phyloP scores from a whole-genome alignment of 1,140 invertebrate genomes.

The Procambarus clarkii region DNA sequence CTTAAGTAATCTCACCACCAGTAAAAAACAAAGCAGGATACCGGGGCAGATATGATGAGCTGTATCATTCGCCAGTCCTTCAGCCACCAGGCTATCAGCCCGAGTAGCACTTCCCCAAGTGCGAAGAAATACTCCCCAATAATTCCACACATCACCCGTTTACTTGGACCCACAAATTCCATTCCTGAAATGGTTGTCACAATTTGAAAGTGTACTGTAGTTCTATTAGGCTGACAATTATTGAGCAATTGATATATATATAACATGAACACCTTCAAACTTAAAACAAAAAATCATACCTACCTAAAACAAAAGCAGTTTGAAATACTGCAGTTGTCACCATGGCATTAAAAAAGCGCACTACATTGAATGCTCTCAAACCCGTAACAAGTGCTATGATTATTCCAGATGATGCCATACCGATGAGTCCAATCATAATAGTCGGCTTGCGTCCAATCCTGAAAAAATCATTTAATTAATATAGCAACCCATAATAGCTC shows the following conservation, averaged over 20 bases:
- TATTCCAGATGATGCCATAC: conserved; percentile 27
- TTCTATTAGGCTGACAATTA: background rate
- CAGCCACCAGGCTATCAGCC: conserved; percentile 82
- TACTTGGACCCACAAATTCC: conserved; percentile 85
- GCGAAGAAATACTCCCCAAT: conserved; percentile 85
- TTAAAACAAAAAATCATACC: background rate
- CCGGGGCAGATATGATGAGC: conserved; percentile 82
- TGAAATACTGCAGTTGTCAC: conserved; percentile 41
- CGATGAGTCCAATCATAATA: conserved; percentile 23
- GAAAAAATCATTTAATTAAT: background rate
- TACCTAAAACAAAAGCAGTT: conserved; percentile 44
- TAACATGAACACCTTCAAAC: background rate
- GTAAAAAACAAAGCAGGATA: conserved; percentile 81
- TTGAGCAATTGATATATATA: background rate
- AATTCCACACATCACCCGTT: conserved; percentile 84
- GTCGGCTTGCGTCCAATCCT: conserved; percentile 46
- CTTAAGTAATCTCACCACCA: conserved; percentile 77
- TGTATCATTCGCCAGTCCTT: conserved; percentile 84
- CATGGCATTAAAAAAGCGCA: conserved; percentile 43
- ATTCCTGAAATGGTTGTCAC: conserved; percentile 79
- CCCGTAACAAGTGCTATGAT: conserved; percentile 27
- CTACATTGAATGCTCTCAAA: conserved; percentile 7
- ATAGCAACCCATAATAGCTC: background rate
- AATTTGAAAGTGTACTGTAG: background rate
- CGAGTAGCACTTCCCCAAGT: conserved; percentile 83